Percentiles rank a stretch among this genome's conserved stretches.
phyloP scores from a whole-genome alignment of 2,797 vertebrate species.

The Myotis planiceps region DNA sequence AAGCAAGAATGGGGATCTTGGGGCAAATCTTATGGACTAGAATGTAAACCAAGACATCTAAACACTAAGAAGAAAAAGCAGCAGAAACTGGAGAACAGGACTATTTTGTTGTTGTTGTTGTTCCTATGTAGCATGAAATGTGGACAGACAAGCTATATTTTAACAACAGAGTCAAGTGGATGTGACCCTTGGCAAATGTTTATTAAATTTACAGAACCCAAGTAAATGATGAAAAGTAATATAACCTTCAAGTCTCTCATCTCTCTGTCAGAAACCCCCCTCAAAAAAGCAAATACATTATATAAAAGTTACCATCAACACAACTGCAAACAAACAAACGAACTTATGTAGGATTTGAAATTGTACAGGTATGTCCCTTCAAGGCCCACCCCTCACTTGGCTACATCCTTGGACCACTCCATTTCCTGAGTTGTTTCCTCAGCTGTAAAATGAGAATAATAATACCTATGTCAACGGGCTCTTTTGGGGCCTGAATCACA shows the following conservation, averaged over 20 bases:
- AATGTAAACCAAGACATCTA: neutral
- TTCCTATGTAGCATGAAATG: neutral
- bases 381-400: neutral
- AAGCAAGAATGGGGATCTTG: neutral
- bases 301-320: neutral
- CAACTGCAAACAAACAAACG: neutral
- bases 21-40: neutral
- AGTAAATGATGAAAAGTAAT: neutral
- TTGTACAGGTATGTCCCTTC: neutral
- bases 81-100: neutral
- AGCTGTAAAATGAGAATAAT: neutral
- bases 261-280: neutral
- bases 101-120: too few species aligned
- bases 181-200: neutral
- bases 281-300: neutral
- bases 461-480: neutral
- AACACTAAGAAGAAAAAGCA: neutral
- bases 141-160: neutral
- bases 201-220: neutral
- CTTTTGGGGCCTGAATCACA: neutral
- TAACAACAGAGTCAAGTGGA: neutral
- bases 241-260: neutral
- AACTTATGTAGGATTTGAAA: neutral
- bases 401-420: neutral
- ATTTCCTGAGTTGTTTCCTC: slow-evolving; percentile 20